Base-by-base conservation (phyloP, 2,797 vertebrate species). In the Enteromius mattozi region DNA sequence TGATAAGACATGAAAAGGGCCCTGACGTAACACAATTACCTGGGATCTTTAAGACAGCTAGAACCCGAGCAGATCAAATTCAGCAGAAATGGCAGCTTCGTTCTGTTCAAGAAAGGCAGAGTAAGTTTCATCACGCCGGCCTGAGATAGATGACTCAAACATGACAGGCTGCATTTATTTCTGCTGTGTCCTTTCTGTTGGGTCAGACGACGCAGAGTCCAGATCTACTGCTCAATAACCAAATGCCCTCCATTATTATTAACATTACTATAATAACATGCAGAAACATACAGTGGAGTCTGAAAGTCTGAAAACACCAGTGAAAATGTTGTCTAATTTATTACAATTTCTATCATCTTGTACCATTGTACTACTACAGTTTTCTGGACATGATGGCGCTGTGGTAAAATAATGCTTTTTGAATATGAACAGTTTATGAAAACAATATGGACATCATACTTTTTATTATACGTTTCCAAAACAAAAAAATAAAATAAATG, bases 21-120 rank as follows among this genome's bases (percentile, higher is more conserved):
- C 90, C 91, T 94, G 94, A 95, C 93, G 90, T 94, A 93, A 94
- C 93, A 87, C 89, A 90, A 94, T 94, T 93, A 93, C 90, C 88
- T 80, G 86, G 72, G 74, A 87, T 82, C 80, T 81, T 79, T 80
- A 82, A 14, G 45, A 37, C 59, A 63, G 54, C 80, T 80, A 59
- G 76, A 88, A 82, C 74, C 68, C 1, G 19, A 80, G 84, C 78
- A 84, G 51, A 82, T 77, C 84, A 59, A 68, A 82, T 90, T 87
- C 74, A 80, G 83, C 83, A 82, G 77, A 88, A 89, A 87, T 71
- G 70, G 47, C 85, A 87, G 85, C 83, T 86, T 83, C 66, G 21
- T 68, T 78, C 78, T 47, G 83, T 88, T 87, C n/a, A 80, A 75
- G 61, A 66, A 35, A 16, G 59, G 81, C 71, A 30, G 83, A 78